Conservation (phyloP, 2,888 invertebrate genomes). For the Mythimna loreyi region DNA sequence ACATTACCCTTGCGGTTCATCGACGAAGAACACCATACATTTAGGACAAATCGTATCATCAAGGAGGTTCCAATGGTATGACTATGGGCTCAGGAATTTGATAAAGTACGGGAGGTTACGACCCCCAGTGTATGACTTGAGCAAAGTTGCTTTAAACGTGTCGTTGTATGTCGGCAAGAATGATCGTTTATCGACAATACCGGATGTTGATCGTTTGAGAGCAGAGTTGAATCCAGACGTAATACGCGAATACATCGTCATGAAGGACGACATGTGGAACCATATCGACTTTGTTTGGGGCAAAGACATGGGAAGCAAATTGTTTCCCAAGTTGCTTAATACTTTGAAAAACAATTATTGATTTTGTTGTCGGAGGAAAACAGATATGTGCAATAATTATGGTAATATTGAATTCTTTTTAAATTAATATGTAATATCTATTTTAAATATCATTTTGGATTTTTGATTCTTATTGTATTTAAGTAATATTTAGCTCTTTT, state of each 20-base stretch:
- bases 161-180: conserved; percentile 31
- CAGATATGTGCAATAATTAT: neutral
- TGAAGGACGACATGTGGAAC: conserved; percentile 15
- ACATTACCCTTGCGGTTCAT: conserved; percentile 8
- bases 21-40: conserved; percentile 23
- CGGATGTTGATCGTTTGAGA: conserved; percentile 8
- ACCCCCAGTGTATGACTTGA: conserved; percentile 17
- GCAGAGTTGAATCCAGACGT: neutral
- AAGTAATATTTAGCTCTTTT: neutral
- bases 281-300: conserved; percentile 33
- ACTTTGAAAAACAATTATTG: conserved; percentile 1
- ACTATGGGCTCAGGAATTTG: conserved; percentile 19
- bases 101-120: neutral
- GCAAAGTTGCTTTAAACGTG: conserved; percentile 8
- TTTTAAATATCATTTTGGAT: too few relatives aligned
- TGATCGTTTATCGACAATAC: conserved; percentile 16
- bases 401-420: neutral
- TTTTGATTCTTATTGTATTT: neutral
- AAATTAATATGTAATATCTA: neutral
- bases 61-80: conserved; percentile 3
- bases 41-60: conserved; percentile 15
- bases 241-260: conserved; percentile 7
- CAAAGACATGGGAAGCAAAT: neutral
- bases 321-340: neutral
- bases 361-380: neutral